Conservation (phyloP, 2,888 invertebrate genomes). For the Galeopsomyia nigrocyanea region DNA sequence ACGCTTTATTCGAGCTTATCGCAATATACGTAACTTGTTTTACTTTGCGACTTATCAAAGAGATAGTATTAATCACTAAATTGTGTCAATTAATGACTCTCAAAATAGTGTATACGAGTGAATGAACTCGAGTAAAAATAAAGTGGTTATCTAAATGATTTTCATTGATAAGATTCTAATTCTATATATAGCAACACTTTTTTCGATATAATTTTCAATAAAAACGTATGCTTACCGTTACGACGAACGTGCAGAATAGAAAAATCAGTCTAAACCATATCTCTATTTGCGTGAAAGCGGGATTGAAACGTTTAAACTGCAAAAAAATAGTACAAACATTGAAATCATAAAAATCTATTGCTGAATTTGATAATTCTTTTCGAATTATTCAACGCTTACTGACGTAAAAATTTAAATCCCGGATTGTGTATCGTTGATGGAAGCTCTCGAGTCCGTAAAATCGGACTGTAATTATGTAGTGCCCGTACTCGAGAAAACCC, state of each 20-base stretch:
- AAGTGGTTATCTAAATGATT: too few relatives aligned
- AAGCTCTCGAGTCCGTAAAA: conserved; percentile 89
- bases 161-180: too few relatives aligned
- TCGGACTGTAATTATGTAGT: conserved; percentile 86
- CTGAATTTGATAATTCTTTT: conserved; percentile 32
- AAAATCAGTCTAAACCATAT: conserved; percentile 98
- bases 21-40: too few relatives aligned
- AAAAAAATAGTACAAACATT: conserved; percentile 67
- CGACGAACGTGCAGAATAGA: conserved; percentile 85
- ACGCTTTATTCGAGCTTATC: too few relatives aligned
- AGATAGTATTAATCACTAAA: too few relatives aligned
- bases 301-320: conserved; percentile 96
- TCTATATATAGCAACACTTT: too few relatives aligned
- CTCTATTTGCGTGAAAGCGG: conserved; percentile 96
- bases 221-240: conserved; percentile 79
- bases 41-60: too few relatives aligned
- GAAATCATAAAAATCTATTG: conserved; percentile 3
- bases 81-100: too few relatives aligned
- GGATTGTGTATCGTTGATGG: conserved; percentile 86
- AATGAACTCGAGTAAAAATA: too few relatives aligned
- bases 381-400: conserved; percentile 69
- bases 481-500: conserved; percentile 89
- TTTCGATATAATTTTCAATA: too few relatives aligned
- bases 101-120: too few relatives aligned
- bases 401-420: conserved; percentile 87